A percentile compares a stretch with the other conserved stretches of the same genome.
Conservation (phyloP, 2,797 vertebrate genomes). For the Corythornis leucogaster region DNA sequence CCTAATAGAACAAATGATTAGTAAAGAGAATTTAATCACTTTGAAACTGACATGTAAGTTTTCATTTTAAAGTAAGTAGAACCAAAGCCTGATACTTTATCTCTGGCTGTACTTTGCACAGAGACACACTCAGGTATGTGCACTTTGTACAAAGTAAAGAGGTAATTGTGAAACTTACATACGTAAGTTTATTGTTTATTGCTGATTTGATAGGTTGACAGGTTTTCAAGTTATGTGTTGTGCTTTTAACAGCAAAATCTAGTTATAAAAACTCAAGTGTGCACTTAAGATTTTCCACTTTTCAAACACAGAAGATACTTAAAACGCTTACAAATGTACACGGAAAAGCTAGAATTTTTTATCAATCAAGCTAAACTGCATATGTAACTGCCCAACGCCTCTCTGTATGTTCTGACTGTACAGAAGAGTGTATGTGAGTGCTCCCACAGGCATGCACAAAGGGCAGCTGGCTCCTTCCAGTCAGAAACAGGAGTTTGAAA, state of each 20-base stretch:
- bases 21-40: not conserved
- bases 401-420: not conserved
- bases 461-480: not conserved
- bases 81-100: slow-evolving; percentile 22
- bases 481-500: not conserved
- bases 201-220: not conserved
- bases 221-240: not conserved
- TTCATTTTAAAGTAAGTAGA: slow-evolving; percentile 38
- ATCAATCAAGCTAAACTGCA: not conserved
- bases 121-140: not conserved
- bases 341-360: not conserved
- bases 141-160: not conserved
- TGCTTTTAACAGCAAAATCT: not conserved
- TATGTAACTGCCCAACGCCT: not conserved
- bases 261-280: not conserved
- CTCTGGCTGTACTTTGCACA: slow-evolving; percentile 39
- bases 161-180: not conserved
- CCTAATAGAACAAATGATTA: not conserved
- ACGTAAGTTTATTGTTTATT: not conserved
- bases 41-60: not conserved
- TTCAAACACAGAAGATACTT: not conserved
- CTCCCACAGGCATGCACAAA: not conserved
- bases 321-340: rapidly evolving
- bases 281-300: not conserved
- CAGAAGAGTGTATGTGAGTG: not conserved